A percentile compares a stretch with the other conserved stretches of the same genome.
phyloP scores from a whole-genome alignment of 2,113 vertebrate species.

The Myxocyprinus asiaticus region DNA sequence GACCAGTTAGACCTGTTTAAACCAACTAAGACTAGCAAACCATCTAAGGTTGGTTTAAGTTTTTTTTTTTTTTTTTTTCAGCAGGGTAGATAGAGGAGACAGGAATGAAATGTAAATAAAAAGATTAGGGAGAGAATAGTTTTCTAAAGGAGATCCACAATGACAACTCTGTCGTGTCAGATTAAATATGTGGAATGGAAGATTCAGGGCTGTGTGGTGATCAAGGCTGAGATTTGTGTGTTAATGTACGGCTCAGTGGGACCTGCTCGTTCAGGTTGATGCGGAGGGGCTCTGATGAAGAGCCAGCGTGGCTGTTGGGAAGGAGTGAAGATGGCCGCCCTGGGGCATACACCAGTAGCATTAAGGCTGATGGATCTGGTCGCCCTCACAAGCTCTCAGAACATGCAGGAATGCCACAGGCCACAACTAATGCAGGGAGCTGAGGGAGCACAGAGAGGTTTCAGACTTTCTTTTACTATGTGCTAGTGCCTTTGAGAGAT shows the following conservation, averaged over 20 bases:
- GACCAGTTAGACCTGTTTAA: no score
- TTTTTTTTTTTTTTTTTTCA: no score
- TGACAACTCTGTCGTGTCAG: conserved; percentile 59
- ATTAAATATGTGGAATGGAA: conserved; percentile 39
- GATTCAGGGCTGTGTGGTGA: conserved; percentile 22
- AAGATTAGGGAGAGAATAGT: conserved; percentile 42
- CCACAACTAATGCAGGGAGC: conserved; percentile 80
- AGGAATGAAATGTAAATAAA: conserved; percentile 33
- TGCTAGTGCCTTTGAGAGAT: neutral
- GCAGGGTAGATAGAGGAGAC: no score
- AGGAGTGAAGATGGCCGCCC: conserved; percentile 76
- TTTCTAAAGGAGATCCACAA: neutral
- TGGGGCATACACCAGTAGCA: conserved; percentile 75
- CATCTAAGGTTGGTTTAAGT: no score
- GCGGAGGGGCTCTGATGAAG: conserved; percentile 57
- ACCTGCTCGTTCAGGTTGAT: conserved; percentile 58
- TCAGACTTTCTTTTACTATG: neutral
- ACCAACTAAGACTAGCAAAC: no score
- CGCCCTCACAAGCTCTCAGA: conserved; percentile 77
- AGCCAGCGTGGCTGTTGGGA: conserved; percentile 67
- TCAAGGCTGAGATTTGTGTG: conserved; percentile 60
- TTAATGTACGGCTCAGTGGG: conserved; percentile 59
- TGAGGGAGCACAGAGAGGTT: conserved; percentile 9
- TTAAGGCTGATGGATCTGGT: conserved; percentile 80
- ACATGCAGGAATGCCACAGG: conserved; percentile 70